Percentiles rank a stretch among this genome's conserved stretches.
Conservation (phyloP, 2,888 invertebrate genomes). For the Desoria tigrina region DNA sequence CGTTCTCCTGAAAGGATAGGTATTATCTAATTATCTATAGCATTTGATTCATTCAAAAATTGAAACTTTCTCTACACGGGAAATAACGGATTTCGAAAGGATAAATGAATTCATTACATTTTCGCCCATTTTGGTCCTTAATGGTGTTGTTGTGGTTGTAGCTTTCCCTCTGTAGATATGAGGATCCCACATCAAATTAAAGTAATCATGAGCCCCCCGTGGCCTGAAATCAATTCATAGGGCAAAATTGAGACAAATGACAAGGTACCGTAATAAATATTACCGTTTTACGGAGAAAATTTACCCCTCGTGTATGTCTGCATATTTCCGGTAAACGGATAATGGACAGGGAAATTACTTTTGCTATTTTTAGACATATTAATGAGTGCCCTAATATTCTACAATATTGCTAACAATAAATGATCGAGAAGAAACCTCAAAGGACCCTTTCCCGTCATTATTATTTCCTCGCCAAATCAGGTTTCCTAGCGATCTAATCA, state of each 20-base stretch:
- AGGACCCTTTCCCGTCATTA: too few species aligned
- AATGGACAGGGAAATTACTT: too few species aligned
- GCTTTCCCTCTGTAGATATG: constrained; percentile 50
- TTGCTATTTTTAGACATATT: too few species aligned
- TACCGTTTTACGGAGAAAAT: too few species aligned
- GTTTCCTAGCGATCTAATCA: too few species aligned
- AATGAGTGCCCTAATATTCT: too few species aligned
- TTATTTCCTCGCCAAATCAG: too few species aligned
- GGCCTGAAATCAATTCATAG: constrained; percentile 41
- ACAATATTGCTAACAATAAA: too few species aligned
- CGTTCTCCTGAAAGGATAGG: constrained; percentile 4
- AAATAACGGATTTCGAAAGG: constrained; percentile 1
- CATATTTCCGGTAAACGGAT: too few species aligned
- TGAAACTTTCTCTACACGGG: not conserved
- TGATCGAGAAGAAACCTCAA: too few species aligned
- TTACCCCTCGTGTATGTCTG: too few species aligned
- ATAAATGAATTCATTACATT: not conserved
- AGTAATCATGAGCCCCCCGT: constrained; percentile 52
- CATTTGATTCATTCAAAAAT: not conserved
- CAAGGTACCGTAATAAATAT: too few species aligned
- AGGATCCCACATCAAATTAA: constrained; percentile 53
- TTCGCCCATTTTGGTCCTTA: constrained; percentile 5
- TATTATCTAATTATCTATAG: not conserved
- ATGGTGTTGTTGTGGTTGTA: constrained; percentile 6
- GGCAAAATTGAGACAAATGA: constrained; percentile 16